A percentile compares a stretch with the other conserved stretches of the same genome.
phyloP scores from a whole-genome alignment of 2,888 invertebrate genomes.

The Platypus cylindrus region DNA sequence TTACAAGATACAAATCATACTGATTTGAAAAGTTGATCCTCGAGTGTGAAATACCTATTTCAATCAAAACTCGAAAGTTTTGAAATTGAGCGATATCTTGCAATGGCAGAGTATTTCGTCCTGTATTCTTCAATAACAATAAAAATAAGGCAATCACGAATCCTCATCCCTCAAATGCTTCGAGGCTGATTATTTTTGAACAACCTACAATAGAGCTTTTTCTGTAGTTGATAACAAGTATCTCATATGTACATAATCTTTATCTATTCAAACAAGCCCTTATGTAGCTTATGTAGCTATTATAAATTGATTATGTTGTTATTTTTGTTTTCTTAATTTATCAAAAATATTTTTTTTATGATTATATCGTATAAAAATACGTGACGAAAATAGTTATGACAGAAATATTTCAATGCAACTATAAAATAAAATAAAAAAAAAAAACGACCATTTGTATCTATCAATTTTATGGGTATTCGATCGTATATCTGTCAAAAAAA shows the following conservation, averaged over 20 bases:
- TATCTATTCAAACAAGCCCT: too few relatives aligned
- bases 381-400: constrained; percentile 9
- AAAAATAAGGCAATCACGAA: constrained; percentile 33
- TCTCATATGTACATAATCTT: neutral
- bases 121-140: constrained; percentile 31
- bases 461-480: constrained; percentile 12
- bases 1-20: too few relatives aligned
- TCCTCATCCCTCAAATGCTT: constrained; percentile 27
- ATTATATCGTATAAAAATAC: too few relatives aligned
- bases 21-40: constrained; percentile 15
- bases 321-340: too few relatives aligned
- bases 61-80: constrained; percentile 11
- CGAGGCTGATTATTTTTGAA: constrained; percentile 8
- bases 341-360: too few relatives aligned
- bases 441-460: constrained; percentile 12
- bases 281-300: too few relatives aligned
- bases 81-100: constrained; percentile 15
- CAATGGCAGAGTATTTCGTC: constrained; percentile 16
- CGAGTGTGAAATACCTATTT: constrained; percentile 10
- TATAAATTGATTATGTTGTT: too few relatives aligned
- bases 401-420: constrained; percentile 11
- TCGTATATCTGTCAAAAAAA: constrained; percentile 13
- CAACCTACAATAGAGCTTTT: constrained; percentile 5
- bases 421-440: constrained; percentile 9
- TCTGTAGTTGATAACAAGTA: neutral